Percentiles rank a stretch among this genome's conserved stretches.
These are phyloP conservation scores for Listronotus bonariensis DNA, from an alignment of 1,140 invertebrate genomes.

Conservation along the genomic window DNA sequence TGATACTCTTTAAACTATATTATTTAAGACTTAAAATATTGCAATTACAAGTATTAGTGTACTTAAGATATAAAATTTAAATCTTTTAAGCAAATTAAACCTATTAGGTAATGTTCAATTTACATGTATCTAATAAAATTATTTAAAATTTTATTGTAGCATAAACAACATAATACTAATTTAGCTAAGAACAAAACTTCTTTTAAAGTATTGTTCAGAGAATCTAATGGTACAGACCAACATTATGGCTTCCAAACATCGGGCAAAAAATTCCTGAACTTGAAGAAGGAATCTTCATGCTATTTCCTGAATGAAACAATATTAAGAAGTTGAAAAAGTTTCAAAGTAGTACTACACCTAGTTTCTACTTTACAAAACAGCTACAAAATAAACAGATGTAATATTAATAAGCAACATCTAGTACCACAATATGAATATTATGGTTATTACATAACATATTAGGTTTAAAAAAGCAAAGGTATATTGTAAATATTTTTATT, in stretches of 20 bases:
- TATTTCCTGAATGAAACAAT: constrained; percentile 49
- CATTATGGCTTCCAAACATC: constrained; percentile 46
- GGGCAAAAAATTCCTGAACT: constrained; percentile 52
- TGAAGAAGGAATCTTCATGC: constrained; percentile 52
- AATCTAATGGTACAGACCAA: constrained; percentile 51
- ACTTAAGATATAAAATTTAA: too few relatives aligned
- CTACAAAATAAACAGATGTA: background rate
- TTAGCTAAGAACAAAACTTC: constrained; percentile 9
- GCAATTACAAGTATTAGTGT: background rate
- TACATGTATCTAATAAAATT: background rate
- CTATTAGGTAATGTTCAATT: too few relatives aligned
- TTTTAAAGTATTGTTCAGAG: constrained; percentile 14
- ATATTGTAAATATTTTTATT: too few relatives aligned
- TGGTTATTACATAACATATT: too few relatives aligned
- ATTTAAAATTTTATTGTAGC: background rate
- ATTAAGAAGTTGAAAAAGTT: constrained; percentile 7
- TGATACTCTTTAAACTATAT: too few relatives aligned
- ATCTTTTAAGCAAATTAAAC: too few relatives aligned
- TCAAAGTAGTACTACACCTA: background rate
- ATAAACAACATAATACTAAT: constrained; percentile 25
- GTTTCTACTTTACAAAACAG: background rate
- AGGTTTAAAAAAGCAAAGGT: too few relatives aligned
- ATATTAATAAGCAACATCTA: too few relatives aligned
- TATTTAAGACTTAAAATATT: too few relatives aligned
- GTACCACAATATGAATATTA: too few relatives aligned